Evolutionary conservation across 2,888 invertebrate genomes (phyloP).

Genomic region (Cabera pusaria): DNA sequence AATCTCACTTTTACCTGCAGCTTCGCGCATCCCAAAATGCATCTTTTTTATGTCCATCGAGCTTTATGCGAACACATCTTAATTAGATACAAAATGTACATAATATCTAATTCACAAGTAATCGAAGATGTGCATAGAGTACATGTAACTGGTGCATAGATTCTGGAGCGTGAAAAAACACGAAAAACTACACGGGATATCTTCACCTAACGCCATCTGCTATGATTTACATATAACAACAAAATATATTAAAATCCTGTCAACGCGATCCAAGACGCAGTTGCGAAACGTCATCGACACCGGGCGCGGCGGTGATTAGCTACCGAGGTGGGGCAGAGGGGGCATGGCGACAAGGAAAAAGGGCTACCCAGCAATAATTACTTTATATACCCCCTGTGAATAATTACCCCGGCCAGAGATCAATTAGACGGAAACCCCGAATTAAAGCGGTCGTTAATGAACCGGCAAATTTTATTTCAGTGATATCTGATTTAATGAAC

Average conservation of each 20-base stretch:
- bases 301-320: conserved; percentile 75
- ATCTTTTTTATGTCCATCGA: too few species aligned
- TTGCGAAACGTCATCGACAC: conserved; percentile 76
- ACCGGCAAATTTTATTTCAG: conserved; percentile 66
- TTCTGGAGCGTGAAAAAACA: conserved; percentile 4
- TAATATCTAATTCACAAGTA: too few species aligned
- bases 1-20: too few species aligned
- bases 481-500: conserved; percentile 37
- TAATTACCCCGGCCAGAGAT: conserved; percentile 77
- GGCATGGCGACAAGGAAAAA: conserved; percentile 74
- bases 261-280: conserved; percentile 73
- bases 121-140: too few species aligned
- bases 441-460: conserved; percentile 71
- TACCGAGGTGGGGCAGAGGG: conserved; percentile 42
- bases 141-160: too few species aligned
- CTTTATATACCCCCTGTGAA: conserved; percentile 80
- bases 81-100: too few species aligned
- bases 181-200: conserved; percentile 12
- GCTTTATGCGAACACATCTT: too few species aligned
- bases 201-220: conserved; percentile 50
- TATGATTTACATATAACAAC: conserved; percentile 75
- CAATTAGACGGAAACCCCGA: conserved; percentile 75
- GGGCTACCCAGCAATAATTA: conserved; percentile 80
- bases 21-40: too few species aligned
- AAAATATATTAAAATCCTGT: conserved; percentile 82